Evolutionary conservation across 2,113 vertebrate genomes (phyloP).

Genomic region (Mustelus asterias): DNA sequence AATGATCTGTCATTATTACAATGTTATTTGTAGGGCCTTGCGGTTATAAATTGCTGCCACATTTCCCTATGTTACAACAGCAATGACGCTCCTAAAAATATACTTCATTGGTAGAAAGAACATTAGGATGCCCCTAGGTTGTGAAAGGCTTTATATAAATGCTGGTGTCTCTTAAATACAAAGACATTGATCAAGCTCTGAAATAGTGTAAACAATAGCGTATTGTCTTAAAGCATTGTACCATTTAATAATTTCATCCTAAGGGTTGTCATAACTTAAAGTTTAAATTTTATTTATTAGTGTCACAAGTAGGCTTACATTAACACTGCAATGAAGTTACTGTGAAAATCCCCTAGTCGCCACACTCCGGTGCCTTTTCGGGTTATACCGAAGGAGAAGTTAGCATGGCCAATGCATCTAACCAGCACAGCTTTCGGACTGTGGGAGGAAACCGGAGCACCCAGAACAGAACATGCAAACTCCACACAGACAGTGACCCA

Average conservation of each 20-base stretch:
- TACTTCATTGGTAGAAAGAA: background rate
- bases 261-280: background rate
- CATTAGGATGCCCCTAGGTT: background rate
- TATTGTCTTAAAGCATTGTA: background rate
- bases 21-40: background rate
- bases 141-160: background rate
- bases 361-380: too few relatives aligned
- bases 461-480: too few relatives aligned
- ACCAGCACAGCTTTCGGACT: too few relatives aligned
- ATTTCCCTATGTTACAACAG: background rate
- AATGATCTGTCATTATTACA: background rate
- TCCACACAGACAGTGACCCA: too few relatives aligned
- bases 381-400: too few relatives aligned
- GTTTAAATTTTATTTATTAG: too few relatives aligned
- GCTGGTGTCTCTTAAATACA: background rate
- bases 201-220: background rate
- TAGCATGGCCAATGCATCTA: too few relatives aligned
- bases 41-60: background rate
- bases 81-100: background rate
- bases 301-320: too few relatives aligned
- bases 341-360: too few relatives aligned
- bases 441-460: too few relatives aligned
- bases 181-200: background rate
- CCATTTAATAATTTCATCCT: background rate
- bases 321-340: too few relatives aligned